These are phyloP conservation scores for Erynnis tages DNA, from an alignment of 2,888 invertebrate genomes.

Conservation along the genomic window DNA sequence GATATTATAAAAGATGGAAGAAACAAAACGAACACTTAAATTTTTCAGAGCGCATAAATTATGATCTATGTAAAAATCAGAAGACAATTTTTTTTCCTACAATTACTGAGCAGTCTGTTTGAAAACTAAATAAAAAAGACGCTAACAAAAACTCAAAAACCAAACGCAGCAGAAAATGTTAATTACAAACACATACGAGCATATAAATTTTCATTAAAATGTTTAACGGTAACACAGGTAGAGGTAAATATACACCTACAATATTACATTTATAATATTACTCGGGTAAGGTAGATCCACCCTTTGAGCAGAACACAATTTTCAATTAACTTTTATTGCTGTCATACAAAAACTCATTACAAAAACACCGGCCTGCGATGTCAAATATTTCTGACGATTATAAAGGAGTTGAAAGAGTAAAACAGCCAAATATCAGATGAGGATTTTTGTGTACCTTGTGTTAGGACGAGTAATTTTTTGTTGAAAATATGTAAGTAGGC, in stretches of 20 bases:
- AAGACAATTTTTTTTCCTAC: too few relatives aligned
- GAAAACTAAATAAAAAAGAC: too few relatives aligned
- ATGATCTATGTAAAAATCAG: too few relatives aligned
- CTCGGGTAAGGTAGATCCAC: slow-evolving; percentile 4
- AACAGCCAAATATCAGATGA: slow-evolving; percentile 1
- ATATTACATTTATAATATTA: slow-evolving; percentile 13
- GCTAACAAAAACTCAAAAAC: too few relatives aligned
- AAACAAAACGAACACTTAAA: too few relatives aligned
- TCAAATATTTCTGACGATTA: slow-evolving; percentile 17
- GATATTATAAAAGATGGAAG: too few relatives aligned
- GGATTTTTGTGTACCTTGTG: background rate
- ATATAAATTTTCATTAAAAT: slow-evolving; percentile 16
- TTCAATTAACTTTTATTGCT: slow-evolving; percentile 24
- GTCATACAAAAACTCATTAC: slow-evolving; percentile 18
- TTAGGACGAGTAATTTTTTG: too few relatives aligned
- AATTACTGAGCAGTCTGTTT: too few relatives aligned
- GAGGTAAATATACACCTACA: background rate
- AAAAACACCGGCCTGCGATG: slow-evolving; percentile 5
- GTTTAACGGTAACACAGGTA: slow-evolving; percentile 5
- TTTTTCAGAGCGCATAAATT: too few relatives aligned
- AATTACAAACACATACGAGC: slow-evolving; percentile 5
- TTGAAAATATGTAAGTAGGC: too few relatives aligned
- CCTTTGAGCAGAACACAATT: slow-evolving; percentile 16
- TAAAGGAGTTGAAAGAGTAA: background rate
- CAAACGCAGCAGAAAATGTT: background rate